A percentile compares a stretch with the other conserved stretches of the same genome.
Evolutionary conservation across 2,797 vertebrate genomes (phyloP).

Genomic region (Enteromius trimaculatus): DNA sequence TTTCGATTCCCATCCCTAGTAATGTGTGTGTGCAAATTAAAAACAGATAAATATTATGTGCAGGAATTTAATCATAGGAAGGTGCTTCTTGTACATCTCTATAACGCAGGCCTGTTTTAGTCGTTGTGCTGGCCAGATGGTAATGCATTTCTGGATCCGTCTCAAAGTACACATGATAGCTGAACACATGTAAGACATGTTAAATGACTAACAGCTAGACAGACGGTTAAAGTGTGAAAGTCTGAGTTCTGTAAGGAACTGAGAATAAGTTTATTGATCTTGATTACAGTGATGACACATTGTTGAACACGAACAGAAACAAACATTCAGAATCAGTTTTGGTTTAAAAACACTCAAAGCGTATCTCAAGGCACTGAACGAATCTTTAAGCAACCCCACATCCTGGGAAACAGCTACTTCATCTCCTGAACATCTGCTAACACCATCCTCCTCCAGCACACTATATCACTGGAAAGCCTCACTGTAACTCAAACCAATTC

Average conservation of each 20-base stretch:
- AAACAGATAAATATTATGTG: neutral
- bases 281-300: neutral
- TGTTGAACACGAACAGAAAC: neutral
- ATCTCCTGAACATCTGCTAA: conserved; percentile 44
- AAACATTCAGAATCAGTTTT: neutral
- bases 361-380: neutral
- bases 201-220: neutral
- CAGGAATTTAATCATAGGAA: neutral
- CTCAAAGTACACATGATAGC: conserved; percentile 11
- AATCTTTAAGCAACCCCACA: neutral
- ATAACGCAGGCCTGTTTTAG: conserved; percentile 49
- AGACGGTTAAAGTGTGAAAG: conserved; percentile 11
- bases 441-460: conserved; percentile 5
- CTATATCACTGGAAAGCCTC: neutral
- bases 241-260: neutral
- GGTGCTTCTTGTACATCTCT: conserved; percentile 34
- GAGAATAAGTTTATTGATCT: neutral
- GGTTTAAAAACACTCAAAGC: neutral
- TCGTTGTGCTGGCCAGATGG: conserved; percentile 24
- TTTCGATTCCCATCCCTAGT: too few species aligned
- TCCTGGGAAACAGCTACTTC: conserved; percentile 11
- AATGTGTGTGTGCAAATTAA: too few species aligned
- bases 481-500: neutral
- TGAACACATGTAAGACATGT: neutral
- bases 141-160: conserved; percentile 30